A percentile compares a stretch with the other conserved stretches of the same genome.
These are phyloP conservation scores for Parascotia fuliginaria DNA, from an alignment of 2,888 invertebrate genomes.

Conservation along the genomic window DNA sequence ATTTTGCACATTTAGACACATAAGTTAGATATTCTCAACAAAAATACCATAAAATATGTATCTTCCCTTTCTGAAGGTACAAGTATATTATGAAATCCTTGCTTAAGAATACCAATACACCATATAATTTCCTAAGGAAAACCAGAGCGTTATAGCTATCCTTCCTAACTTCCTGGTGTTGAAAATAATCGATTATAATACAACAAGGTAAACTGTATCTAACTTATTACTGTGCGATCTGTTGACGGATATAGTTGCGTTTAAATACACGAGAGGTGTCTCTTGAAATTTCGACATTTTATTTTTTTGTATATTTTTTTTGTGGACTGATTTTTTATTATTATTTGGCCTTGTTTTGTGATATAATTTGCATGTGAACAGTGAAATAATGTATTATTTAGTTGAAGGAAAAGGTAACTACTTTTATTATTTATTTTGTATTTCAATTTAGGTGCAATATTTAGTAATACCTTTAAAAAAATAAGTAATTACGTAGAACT, in stretches of 20 bases:
- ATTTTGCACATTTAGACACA: no score
- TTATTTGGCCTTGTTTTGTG: no score
- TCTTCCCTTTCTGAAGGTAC: no score
- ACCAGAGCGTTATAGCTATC: background rate
- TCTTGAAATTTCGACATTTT: no score
- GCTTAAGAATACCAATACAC: background rate
- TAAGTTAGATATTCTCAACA: no score
- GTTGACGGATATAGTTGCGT: background rate
- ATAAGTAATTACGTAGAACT: no score
- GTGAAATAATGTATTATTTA: conserved; percentile 11
- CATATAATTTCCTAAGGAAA: conserved; percentile 13
- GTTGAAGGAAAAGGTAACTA: conserved; percentile 11
- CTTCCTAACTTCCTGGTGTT: conserved; percentile 8
- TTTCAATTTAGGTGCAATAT: background rate
- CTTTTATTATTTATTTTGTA: background rate
- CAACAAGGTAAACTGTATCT: background rate
- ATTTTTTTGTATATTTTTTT: background rate
- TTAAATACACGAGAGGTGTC: no score
- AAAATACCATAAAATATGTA: no score
- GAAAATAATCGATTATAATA: conserved; percentile 10
- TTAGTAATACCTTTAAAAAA: no score
- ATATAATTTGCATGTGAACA: background rate
- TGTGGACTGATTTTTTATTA: background rate
- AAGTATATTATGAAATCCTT: no score
- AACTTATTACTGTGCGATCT: background rate